These are phyloP conservation scores for Bufotes viridis DNA, from an alignment of 2,797 vertebrate genomes.

Conservation along the genomic window DNA sequence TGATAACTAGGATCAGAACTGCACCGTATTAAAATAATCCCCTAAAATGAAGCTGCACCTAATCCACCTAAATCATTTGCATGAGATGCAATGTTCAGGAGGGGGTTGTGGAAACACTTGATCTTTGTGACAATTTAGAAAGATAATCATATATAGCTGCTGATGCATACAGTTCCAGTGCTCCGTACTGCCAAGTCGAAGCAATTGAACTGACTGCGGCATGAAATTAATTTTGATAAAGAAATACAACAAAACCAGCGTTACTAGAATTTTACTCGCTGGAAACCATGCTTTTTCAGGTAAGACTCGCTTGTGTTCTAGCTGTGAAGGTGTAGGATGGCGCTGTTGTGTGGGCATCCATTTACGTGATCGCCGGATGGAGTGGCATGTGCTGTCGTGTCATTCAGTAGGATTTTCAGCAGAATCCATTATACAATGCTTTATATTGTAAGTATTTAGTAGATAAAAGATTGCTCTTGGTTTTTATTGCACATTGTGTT, in stretches of 20 bases:
- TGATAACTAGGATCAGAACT: conserved; percentile 26
- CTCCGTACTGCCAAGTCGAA: background rate
- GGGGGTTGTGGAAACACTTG: conserved; percentile 27
- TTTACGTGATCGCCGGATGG: too few relatives aligned
- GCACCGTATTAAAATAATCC: conserved; percentile 55
- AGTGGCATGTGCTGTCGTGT: background rate
- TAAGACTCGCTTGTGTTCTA: conserved; percentile 14
- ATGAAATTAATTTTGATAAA: conserved; percentile 61
- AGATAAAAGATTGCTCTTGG: background rate
- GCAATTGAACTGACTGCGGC: background rate
- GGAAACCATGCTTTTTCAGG: conserved; percentile 56
- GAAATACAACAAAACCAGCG: conserved; percentile 46
- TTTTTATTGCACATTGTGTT: background rate
- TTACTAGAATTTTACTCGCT: conserved; percentile 52
- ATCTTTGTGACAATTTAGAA: conserved; percentile 44
- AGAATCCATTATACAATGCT: background rate
- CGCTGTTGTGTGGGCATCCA: too few relatives aligned
- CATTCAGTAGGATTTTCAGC: background rate
- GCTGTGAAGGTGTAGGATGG: background rate
- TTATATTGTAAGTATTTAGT: background rate
- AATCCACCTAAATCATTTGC: conserved; percentile 57
- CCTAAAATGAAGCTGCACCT: conserved; percentile 47
- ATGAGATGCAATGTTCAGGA: conserved; percentile 25
- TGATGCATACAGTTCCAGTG: background rate
- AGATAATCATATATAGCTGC: background rate